phyloP scores from a whole-genome alignment of 2,888 invertebrate genomes.

The Charanyca ferruginea region DNA sequence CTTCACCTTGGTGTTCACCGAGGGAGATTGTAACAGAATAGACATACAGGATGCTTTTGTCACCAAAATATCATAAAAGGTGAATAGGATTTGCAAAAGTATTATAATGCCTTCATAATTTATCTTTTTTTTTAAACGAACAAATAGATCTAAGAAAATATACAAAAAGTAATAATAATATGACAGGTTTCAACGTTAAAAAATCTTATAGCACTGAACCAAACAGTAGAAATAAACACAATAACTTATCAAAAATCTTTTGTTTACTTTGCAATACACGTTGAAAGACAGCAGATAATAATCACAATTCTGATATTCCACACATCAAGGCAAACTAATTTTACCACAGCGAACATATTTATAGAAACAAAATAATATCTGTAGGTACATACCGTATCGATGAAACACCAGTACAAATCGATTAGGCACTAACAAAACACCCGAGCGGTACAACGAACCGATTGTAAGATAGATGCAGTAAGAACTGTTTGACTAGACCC shows the following conservation, averaged over 20 bases:
- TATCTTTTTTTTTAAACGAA: neutral
- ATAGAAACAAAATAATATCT: slow-evolving; percentile 36
- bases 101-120: no score
- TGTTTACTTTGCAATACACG: slow-evolving; percentile 1
- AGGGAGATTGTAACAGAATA: no score
- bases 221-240: neutral
- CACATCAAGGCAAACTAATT: slow-evolving; percentile 40
- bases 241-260: neutral
- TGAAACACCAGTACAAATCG: slow-evolving; percentile 51
- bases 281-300: slow-evolving; percentile 1
- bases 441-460: slow-evolving; percentile 59
- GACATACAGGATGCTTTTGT: neutral
- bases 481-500: slow-evolving; percentile 66
- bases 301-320: neutral
- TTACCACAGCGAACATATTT: slow-evolving; percentile 24
- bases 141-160: neutral
- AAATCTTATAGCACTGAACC: neutral
- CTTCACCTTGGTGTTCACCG: no score
- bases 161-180: no score
- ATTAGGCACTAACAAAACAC: slow-evolving; percentile 43
- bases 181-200: neutral
- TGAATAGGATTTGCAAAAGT: neutral
- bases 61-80: neutral
- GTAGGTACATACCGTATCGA: slow-evolving; percentile 46
- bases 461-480: slow-evolving; percentile 65